Evolutionary conservation across 2,797 vertebrate genomes (phyloP), one percentile per base, ranked within the genome.

Genomic region (Syngnathus acus): DNA sequence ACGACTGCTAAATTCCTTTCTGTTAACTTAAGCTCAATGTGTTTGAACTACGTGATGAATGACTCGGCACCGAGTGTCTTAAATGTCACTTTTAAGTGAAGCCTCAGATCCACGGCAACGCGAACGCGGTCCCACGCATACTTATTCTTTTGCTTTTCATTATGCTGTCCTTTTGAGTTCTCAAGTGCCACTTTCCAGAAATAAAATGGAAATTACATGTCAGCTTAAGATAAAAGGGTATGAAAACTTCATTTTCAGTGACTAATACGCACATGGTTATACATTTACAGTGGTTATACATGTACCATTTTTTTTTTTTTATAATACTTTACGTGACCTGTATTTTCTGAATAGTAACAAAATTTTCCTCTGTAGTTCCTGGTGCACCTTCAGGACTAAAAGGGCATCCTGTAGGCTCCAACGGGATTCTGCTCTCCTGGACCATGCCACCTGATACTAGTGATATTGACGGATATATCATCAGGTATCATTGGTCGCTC

Each of bases 391-490:
- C 75, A 53, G 83, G 66, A 61, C 88, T 97, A 26, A 91, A 92
- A 16, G 96, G 96, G 65, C 92, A 96, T 82, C 83, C 91, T 70
- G 94, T 96, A 10, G 97, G 96, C n/a, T 98, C 95, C 79, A 97
- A 93, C 73, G 97, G 94, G 65, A 96, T 99, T 79, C 89, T 98
- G 55, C 89, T 99, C 0, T 92, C 94, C 11, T 99, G 97, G 97
- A 88, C 80, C 40, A 90, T 89, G 3, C 91, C 93, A 3, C 39
- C 77, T 51, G 86, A 91, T 75, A 77, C 86, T 32, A 90, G 84
- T 65, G 65, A 72, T 45, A 91, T 96, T 76, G 64, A 92, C 2
- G 92, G 85, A 48, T 98, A 97, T 43, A 63, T 92, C 70, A 92
- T 98, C 78, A 94, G 94, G 89, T 90, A 38, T 65, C 48, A 9